Conservation (phyloP, 1,140 invertebrate genomes). For the Eriosoma lanigerum region DNA sequence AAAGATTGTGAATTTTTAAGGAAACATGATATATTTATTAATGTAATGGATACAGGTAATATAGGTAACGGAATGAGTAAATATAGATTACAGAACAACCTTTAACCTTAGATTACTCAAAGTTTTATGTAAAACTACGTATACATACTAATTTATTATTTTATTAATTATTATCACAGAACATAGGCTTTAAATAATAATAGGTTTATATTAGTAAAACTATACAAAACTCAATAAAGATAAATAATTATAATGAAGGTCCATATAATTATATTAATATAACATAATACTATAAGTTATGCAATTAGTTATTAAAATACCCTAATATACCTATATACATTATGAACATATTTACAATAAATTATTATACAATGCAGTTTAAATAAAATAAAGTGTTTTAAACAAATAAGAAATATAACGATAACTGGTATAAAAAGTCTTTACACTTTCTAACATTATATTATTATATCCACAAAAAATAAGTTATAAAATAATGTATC, state of each 20-base stretch:
- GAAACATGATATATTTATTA: too few species aligned
- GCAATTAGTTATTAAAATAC: constrained; percentile 11
- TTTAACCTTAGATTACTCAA: constrained; percentile 16
- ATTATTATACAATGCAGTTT: background rate
- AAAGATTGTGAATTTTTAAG: too few species aligned
- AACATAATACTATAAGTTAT: background rate
- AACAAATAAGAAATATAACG: background rate
- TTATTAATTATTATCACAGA: constrained; percentile 50
- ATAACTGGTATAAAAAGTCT: background rate
- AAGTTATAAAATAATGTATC: background rate
- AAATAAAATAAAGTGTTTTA: background rate
- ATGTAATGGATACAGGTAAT: background rate
- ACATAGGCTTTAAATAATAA: constrained; percentile 13
- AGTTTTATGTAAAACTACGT: background rate
- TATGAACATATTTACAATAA: constrained; percentile 24
- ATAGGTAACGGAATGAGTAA: background rate
- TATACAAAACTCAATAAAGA: background rate
- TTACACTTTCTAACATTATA: background rate
- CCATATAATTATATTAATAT: background rate
- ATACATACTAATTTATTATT: constrained; percentile 7
- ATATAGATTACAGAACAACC: background rate
- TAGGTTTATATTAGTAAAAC: constrained; percentile 1
- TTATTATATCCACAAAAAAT: too few species aligned
- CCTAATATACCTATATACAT: constrained; percentile 39
- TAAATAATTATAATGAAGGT: constrained; percentile 4